These are phyloP conservation scores for Bostrychus sinensis DNA, from an alignment of 2,113 vertebrate genomes.

Conservation along the genomic window DNA sequence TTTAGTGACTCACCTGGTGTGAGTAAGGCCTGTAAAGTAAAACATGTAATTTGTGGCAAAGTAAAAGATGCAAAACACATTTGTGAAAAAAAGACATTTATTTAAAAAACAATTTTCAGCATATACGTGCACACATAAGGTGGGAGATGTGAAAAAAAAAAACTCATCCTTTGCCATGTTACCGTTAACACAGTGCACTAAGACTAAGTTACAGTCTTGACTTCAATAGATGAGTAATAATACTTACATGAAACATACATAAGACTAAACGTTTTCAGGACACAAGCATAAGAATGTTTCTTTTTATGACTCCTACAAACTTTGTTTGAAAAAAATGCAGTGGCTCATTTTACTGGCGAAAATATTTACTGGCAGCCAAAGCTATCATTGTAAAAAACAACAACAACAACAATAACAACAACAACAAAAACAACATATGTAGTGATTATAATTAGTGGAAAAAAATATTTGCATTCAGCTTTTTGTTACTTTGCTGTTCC, in stretches of 20 bases:
- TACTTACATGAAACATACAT: too few species aligned
- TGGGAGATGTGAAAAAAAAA: too few species aligned
- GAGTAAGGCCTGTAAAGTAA: neutral
- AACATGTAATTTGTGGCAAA: neutral
- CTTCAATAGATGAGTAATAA: neutral
- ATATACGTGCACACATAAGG: constrained; percentile 13
- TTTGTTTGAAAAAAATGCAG: neutral
- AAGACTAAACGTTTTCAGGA: neutral
- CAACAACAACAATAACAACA: too few species aligned
- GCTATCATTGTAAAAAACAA: too few species aligned
- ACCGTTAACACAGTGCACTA: neutral
- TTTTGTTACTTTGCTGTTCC: neutral
- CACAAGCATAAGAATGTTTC: neutral
- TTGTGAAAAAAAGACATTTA: constrained; percentile 55
- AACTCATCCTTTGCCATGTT: neutral
- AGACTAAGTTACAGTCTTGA: neutral
- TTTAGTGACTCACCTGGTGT: constrained; percentile 23
- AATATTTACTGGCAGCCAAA: neutral
- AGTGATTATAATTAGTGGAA: neutral
- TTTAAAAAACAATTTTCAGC: constrained; percentile 32
- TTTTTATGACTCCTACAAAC: too few species aligned
- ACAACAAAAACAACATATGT: neutral
- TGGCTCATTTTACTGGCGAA: neutral
- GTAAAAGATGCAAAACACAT: neutral
- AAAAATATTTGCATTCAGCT: neutral